These are phyloP conservation scores for Nomada fabriciana DNA, from an alignment of 2,888 invertebrate species.

Conservation along the genomic window DNA sequence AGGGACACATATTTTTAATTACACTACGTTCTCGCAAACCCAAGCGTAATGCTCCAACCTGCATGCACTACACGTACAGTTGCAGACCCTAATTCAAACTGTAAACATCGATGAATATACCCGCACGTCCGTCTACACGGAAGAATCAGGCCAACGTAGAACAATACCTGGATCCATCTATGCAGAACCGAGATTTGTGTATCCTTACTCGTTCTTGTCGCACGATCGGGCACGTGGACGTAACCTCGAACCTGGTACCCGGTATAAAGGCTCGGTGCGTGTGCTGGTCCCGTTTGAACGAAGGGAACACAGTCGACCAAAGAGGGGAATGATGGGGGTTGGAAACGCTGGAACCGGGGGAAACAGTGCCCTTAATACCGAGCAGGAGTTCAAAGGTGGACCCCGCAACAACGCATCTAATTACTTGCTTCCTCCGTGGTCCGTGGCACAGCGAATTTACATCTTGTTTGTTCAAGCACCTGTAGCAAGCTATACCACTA, in stretches of 20 bases:
- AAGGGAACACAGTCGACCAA: slow-evolving; percentile 42
- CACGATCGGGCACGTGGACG: slow-evolving; percentile 61
- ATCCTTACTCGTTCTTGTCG: slow-evolving; percentile 59
- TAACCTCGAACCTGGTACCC: slow-evolving; percentile 15
- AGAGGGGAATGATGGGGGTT: slow-evolving; percentile 29
- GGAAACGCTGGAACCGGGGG: slow-evolving; percentile 41
- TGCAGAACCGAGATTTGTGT: slow-evolving; percentile 61
- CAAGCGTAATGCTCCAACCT: neutral
- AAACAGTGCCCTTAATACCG: slow-evolving; percentile 76
- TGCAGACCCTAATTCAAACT: too few relatives aligned
- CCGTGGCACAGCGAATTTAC: slow-evolving; percentile 78
- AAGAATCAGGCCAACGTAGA: neutral
- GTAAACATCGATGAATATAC: neutral
- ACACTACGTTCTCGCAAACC: too few relatives aligned
- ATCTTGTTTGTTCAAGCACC: slow-evolving; percentile 82
- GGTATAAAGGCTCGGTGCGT: slow-evolving; percentile 50
- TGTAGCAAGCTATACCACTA: slow-evolving; percentile 69
- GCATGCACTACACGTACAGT: too few relatives aligned
- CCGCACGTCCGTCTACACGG: too few relatives aligned
- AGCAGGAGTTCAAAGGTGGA: slow-evolving; percentile 81
- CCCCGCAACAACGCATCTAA: slow-evolving; percentile 82
- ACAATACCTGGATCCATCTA: neutral
- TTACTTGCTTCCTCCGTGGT: slow-evolving; percentile 80
- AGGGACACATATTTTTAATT: too few relatives aligned
- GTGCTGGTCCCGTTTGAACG: slow-evolving; percentile 52